Percentiles rank a stretch among this genome's conserved stretches.
Evolutionary conservation across 2,797 vertebrate genomes (phyloP).

Genomic region (Myotis vivesi): DNA sequence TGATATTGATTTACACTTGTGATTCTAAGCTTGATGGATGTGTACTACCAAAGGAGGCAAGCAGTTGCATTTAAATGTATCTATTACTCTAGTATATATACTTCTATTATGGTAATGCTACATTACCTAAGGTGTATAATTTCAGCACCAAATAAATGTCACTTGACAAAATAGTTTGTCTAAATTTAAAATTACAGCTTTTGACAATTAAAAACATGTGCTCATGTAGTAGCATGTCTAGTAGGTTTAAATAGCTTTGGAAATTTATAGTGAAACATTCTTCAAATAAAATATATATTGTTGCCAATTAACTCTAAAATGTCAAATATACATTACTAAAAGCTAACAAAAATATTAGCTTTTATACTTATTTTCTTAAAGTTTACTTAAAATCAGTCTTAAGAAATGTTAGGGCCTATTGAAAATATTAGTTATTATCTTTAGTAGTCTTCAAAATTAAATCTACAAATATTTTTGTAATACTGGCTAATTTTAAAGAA

Average conservation of each 20-base stretch:
- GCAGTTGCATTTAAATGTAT: conserved; percentile 74
- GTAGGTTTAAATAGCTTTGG: conserved; percentile 17
- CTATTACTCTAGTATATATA: conserved; percentile 54
- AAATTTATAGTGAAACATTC: background rate
- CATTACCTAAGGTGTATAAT: conserved; percentile 44
- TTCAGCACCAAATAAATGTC: conserved; percentile 34
- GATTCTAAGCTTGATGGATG: conserved; percentile 73
- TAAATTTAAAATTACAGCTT: conserved; percentile 58
- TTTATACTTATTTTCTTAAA: background rate
- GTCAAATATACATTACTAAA: background rate
- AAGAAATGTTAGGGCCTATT: background rate
- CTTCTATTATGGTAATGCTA: conserved; percentile 34
- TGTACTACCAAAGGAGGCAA: conserved; percentile 43
- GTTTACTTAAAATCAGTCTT: background rate
- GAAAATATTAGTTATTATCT: background rate
- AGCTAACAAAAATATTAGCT: background rate
- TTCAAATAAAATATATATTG: background rate
- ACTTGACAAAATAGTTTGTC: conserved; percentile 52
- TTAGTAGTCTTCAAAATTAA: background rate
- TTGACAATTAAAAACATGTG: conserved; percentile 29
- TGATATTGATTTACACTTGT: conserved; percentile 75
- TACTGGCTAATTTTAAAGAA: background rate
- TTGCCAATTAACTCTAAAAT: background rate
- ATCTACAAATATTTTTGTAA: background rate
- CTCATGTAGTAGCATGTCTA: background rate